Conservation (phyloP, 1,140 invertebrate genomes). For the Ceratoteleas bidentatus region DNA sequence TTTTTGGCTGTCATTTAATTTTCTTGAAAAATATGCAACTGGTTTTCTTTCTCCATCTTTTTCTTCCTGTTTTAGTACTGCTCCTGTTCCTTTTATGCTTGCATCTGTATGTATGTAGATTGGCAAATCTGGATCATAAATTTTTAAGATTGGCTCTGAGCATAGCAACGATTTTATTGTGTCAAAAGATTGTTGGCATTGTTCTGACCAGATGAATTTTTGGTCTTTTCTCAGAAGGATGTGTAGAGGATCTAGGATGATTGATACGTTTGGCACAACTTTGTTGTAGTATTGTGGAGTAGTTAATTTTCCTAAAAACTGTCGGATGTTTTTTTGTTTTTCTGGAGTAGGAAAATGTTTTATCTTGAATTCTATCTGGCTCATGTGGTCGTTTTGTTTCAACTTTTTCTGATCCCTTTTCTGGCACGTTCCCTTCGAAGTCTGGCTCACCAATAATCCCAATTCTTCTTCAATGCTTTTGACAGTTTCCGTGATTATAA, state of each 20-base stretch:
- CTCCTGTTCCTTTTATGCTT: background rate
- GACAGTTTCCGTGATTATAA: background rate
- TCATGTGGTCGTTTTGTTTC: no score
- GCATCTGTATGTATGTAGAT: conserved; percentile 6
- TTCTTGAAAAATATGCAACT: conserved; percentile 16
- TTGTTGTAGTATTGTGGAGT: conserved; percentile 2
- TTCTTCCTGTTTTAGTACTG: background rate
- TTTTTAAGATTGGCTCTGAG: background rate
- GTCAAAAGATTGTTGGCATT: background rate
- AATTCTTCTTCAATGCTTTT: background rate
- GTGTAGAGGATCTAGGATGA: background rate
- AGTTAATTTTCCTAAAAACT: conserved; percentile 7
- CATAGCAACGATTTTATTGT: background rate
- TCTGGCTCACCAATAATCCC: background rate
- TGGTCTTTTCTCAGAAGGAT: background rate
- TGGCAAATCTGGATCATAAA: background rate
- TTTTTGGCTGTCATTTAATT: conserved; percentile 27
- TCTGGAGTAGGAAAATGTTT: background rate
- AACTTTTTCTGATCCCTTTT: no score
- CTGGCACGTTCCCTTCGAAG: background rate
- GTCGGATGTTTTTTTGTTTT: background rate
- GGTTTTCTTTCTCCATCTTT: background rate
- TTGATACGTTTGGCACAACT: background rate
- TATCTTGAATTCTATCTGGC: no score
- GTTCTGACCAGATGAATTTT: background rate